Evolutionary conservation across 1,140 invertebrate species (phyloP), one percentile per base, ranked within the genome.

Genomic region (Choristoneura fumiferana): DNA sequence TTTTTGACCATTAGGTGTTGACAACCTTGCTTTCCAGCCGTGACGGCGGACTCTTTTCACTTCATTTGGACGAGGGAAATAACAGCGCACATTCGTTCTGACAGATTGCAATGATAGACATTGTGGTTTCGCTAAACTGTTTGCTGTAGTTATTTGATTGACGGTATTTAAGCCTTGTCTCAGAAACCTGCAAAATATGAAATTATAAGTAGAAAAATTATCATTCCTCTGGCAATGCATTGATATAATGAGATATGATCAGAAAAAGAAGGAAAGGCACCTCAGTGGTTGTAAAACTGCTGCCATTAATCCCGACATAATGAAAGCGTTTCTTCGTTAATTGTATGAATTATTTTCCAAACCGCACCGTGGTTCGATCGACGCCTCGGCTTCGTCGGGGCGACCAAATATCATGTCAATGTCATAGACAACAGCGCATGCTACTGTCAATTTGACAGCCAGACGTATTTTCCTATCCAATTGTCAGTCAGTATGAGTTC

Each of bases 51-150:
- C 91, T 66, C 95, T 90, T 70, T 90, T 93, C 0, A 90, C 90
- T 89, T 96, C 95, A 58, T 89, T 93, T 0, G 95, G 93, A 35
- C 92, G 87, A 4, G 95, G 95, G 67, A 96, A 96, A 65, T 94
- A 92, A 70, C 91, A 91, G 22, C 94, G 90, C 0, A 89, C 83
- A 65, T 89, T 89, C n/a, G 72, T 87, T 65, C 86, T 75, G 33
- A 89, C 65, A 17, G 79, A 65, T 6, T 75, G 70, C 17, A 89
- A 15, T 17, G 72, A 73, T 57, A 69, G 73, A 17, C 52, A 64
- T 40, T 87, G 80, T 13, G 81, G 71, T 43, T 75, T 75, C 8
- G 78, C 76, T 57, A 89, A 68, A 57, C 40, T 67, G 10, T 56
- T 64, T 37, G 8, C 68, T 35, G 70, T n/a, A 4, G 64, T 29